Evolutionary conservation across 2,888 invertebrate species (phyloP).

Genomic region (Himalopsyche anomala): DNA sequence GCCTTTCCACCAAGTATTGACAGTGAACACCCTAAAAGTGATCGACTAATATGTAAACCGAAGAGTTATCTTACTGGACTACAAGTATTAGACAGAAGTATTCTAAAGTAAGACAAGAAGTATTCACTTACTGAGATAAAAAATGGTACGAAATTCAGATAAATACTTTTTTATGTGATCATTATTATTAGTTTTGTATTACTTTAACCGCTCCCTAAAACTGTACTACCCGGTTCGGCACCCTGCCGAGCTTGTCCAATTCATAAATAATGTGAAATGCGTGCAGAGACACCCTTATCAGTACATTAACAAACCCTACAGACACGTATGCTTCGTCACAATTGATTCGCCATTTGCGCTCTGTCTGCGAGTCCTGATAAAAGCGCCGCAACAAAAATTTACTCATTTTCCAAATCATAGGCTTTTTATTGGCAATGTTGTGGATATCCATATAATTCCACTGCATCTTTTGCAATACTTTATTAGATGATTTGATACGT

Average conservation of each 20-base stretch:
- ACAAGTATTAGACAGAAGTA: no score
- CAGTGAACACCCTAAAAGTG: no score
- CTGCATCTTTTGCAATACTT: no score
- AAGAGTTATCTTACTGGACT: no score
- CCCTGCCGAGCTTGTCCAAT: conserved; percentile 22
- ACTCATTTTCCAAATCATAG: not conserved
- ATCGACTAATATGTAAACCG: no score
- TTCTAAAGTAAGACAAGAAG: no score
- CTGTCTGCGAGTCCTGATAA: not conserved
- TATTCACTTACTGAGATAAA: not conserved
- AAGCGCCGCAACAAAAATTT: not conserved
- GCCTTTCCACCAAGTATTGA: no score
- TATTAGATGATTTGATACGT: no score
- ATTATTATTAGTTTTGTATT: no score
- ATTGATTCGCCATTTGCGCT: conserved; percentile 10
- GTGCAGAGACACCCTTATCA: conserved; percentile 29
- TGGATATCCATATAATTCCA: not conserved
- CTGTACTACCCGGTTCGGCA: not conserved
- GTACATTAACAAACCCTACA: not conserved
- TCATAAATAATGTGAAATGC: conserved; percentile 40
- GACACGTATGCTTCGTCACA: conserved; percentile 34
- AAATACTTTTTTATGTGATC: no score
- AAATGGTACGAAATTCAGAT: not conserved
- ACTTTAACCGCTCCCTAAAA: not conserved
- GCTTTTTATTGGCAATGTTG: not conserved